Evolutionary conservation across 2,888 invertebrate species (phyloP), one percentile per base, ranked within the genome.

Genomic region (Orchesella flavescens): DNA sequence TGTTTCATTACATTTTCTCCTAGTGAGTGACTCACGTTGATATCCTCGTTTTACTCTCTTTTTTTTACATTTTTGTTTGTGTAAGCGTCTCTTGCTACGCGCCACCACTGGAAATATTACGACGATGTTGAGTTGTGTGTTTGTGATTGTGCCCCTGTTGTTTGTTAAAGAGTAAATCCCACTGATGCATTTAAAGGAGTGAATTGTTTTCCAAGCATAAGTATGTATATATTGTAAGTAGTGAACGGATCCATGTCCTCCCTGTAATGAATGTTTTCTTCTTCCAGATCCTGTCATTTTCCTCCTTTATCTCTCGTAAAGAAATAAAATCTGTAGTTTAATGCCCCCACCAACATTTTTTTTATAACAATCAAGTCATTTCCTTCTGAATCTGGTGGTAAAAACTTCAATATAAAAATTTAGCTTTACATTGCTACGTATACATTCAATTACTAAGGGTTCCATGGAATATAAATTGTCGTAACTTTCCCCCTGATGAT

Each of bases 1-100:
- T 46, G 46, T 68, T 68, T 68, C 68, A 68, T 68, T 68, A 68
- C 68, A 68, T 49, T 49, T 34, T 34, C 34, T 34, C 34, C 49
- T 23, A 49, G 43, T 49, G 43, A 65, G 43, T 15, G 12, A 49
- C 49, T 49, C n/a, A 49, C 49, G 15, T 15, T 49, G 49, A n/a
- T 49, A 49, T 49, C 12, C 49, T 49, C 49, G n/a, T 49, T 49
- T n/a, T 12, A 7, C n/a, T 12, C 12, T 49, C 44, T 44, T 44
- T 9, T 44, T 7, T 49, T 15, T 49, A 12, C 49, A 49, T 49
- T 15, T 49, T n/a, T 49, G 49, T 49, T 49, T 49, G n/a, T n/a
- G 12, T n/a, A 12, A 49, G n/a, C 68, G 46, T 5, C 9, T 63
- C 23, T n/a, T 17, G 19, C 46, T 2, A 46, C 43, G 7, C 49